Base-by-base conservation (phyloP, 2,113 vertebrate species). In the Pavo muticus region DNA sequence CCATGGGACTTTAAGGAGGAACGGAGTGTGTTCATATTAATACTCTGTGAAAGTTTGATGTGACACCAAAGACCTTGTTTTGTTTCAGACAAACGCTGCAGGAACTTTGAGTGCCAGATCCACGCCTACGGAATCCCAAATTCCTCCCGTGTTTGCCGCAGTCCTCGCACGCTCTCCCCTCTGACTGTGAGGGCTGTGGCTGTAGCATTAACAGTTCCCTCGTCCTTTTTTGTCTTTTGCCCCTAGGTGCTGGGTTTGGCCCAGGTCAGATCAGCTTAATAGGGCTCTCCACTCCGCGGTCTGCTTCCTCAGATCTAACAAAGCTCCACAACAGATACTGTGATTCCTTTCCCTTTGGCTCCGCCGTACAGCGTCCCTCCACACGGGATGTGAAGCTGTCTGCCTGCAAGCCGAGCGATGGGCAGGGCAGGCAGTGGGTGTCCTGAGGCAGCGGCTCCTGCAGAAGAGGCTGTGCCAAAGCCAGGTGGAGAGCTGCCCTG, bases 331-430 rank as follows among this genome's bases (percentile, higher is more conserved):
- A 27, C 0, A 1, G 32, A 64, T 77, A 54, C 74, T 65, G 27
- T 11, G 47, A 1, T 67, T 86, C 50, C 19, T 76, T 65, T 40
- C 39, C 30, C 23, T 90, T 45, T 45, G 27, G 3, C 30, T 84
- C 47, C 57, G 69, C 42, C 0, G 0, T n/a, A 10, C 0, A 0
- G 14, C 6, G 6, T 35, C 61, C n/a, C 44, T 44, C 39, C 72
- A 24, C 56, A 35, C 0, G 3, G 44, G 17, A 17, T 50, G 35
- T 32, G 14, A 68, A 69, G 30, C 21, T 52, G 7, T 18, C 64
- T 68, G 1, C 1, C 39, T 32, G 6, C 27, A 27, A 42, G 40
- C 23, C 16, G 30, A 35, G 75, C n/a, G 13, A 7, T 3, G 24
- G 63, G 30, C 57, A 6, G 27, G 63, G 30, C 57, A 65, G n/a